Evolutionary conservation across 2,888 invertebrate genomes (phyloP).

Genomic region (Agrochola macilenta): DNA sequence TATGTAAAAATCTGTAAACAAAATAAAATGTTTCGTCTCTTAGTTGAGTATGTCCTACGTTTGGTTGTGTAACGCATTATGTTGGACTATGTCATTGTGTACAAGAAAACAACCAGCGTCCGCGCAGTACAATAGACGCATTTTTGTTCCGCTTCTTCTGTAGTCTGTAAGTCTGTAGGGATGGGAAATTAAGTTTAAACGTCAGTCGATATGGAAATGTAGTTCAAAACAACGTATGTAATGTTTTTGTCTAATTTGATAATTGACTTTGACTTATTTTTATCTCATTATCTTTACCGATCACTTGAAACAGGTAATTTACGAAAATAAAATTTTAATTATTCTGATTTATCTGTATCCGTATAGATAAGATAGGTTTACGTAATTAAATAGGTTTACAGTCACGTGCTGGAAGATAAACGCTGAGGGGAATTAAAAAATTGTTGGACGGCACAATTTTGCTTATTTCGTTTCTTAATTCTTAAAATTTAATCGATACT

Average conservation of each 20-base stretch:
- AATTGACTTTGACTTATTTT: background rate
- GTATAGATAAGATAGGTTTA: slow-evolving; percentile 24
- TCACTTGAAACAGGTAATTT: background rate
- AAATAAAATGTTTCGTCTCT: background rate
- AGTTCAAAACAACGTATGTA: background rate
- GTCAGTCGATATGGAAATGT: background rate
- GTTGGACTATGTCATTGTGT: background rate
- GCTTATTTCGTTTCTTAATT: too few relatives aligned
- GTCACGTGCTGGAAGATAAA: slow-evolving; percentile 15
- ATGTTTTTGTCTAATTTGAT: background rate
- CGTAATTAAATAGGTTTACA: slow-evolving; percentile 4
- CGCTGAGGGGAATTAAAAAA: background rate
- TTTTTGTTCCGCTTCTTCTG: background rate
- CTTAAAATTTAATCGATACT: too few relatives aligned
- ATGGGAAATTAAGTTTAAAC: background rate
- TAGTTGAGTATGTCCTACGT: background rate
- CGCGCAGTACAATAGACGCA: background rate
- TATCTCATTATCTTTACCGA: background rate
- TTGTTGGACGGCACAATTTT: background rate
- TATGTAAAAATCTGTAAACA: background rate
- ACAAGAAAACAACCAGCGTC: background rate
- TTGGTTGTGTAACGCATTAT: background rate
- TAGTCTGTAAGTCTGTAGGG: background rate
- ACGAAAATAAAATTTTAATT: slow-evolving; percentile 8
- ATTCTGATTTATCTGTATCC: slow-evolving; percentile 23